Evolutionary conservation across 2,888 invertebrate genomes (phyloP), one percentile per base, ranked within the genome.

Genomic region (Apamea epomidion): DNA sequence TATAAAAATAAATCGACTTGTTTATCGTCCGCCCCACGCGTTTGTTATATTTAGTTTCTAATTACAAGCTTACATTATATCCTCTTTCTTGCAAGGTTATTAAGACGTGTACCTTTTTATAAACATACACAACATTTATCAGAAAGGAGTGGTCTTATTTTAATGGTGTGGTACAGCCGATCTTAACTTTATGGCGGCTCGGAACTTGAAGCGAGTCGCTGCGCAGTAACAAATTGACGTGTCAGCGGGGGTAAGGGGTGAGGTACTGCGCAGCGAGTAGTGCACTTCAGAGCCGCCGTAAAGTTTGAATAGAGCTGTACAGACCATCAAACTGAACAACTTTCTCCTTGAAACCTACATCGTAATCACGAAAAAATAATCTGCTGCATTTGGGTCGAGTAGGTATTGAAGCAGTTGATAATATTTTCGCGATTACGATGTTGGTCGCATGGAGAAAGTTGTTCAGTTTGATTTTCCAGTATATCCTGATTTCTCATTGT

Each of bases 21-120:
- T 83, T 76, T 76, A 70, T 81, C 48, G 48, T 14, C 48, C 82
- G 12, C 82, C 82, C 64, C 81, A 82, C 82, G 37, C 70, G 45
- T 58, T 37, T 29, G 58, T 64, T 81, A 75, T 70, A 64, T 76
- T 81, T 81, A 76, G 75, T 82, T 76, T 65, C 37, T 65, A 75
- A 82, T 76, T 65, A 70, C 32, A 75, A 69, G 25, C 54, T 69
- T 32, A 60, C 32, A 62, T 37, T 51, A 37, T 58, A 72, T 75
- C 37, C 62, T 42, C 58, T 70, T 70, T 58, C 75, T 37, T 70
- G 16, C 58, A 32, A 14, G 62, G 54, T 25, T 81, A 74, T 74
- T 64, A 78, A 65, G 74, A 64, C 54, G 45, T 37, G 37, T 48
- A n/a, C 51, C 62, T 51, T 81, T 62, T 62, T 45, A 32, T 45